These are phyloP conservation scores for Athalia cordata DNA, from an alignment of 2,888 invertebrate genomes.

Conservation along the genomic window DNA sequence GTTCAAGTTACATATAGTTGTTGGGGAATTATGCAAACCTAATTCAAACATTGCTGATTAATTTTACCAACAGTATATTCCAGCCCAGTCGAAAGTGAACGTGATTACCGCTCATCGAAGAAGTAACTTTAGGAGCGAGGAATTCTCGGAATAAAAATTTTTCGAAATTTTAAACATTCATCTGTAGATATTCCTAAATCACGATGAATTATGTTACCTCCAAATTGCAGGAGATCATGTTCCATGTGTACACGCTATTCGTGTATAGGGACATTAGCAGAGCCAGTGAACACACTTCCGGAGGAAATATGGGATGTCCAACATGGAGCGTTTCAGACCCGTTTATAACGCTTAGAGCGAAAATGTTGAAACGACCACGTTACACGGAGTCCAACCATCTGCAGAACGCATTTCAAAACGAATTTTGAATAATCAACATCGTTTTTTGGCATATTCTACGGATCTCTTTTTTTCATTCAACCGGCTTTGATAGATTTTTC, in stretches of 20 bases:
- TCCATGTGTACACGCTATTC: slow-evolving; percentile 7
- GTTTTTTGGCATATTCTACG: background rate
- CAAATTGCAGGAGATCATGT: background rate
- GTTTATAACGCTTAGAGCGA: slow-evolving; percentile 2
- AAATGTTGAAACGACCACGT: slow-evolving; percentile 1
- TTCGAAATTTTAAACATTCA: too few relatives aligned
- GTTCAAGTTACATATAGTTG: too few relatives aligned
- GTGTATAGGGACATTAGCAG: slow-evolving; percentile 13
- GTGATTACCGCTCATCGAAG: too few relatives aligned
- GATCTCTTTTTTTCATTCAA: slow-evolving; percentile 3
- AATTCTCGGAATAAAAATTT: too few relatives aligned
- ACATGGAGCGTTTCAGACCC: slow-evolving; percentile 8
- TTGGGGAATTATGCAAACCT: too few relatives aligned
- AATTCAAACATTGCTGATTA: too few relatives aligned
- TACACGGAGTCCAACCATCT: background rate
- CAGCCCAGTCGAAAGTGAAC: too few relatives aligned
- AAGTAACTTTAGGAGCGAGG: too few relatives aligned
- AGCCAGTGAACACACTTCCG: slow-evolving; percentile 31
- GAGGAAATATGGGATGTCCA: slow-evolving; percentile 21
- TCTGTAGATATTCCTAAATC: too few relatives aligned
- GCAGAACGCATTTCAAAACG: background rate
- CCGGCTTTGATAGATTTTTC: too few relatives aligned
- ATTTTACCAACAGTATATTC: too few relatives aligned
- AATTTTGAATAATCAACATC: slow-evolving; percentile 4
- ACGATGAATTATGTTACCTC: too few relatives aligned